Percentiles rank a stretch among this genome's conserved stretches.
Conservation (phyloP, 2,113 vertebrate species). For the Alexandromys fortis region DNA sequence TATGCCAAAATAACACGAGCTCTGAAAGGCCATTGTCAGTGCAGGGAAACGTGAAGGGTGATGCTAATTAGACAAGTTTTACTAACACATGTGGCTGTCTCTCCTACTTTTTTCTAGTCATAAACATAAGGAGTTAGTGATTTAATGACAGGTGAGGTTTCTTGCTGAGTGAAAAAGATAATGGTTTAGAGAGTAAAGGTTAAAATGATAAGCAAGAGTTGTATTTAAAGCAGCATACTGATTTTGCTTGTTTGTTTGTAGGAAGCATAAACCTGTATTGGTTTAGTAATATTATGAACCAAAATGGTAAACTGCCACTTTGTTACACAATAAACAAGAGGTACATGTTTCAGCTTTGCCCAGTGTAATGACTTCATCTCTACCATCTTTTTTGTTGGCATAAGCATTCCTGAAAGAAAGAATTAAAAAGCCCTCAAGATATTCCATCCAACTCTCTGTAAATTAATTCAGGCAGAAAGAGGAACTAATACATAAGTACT, state of each 20-base stretch:
- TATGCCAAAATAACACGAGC: conserved; percentile 23
- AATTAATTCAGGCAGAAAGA: neutral
- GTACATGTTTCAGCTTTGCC: neutral
- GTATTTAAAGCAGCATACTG: neutral
- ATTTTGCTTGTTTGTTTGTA: neutral
- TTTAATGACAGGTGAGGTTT: conserved; percentile 67
- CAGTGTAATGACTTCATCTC: neutral
- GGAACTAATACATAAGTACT: neutral
- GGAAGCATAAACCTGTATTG: neutral
- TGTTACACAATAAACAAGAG: neutral
- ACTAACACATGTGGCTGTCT: conserved; percentile 3
- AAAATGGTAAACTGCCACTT: neutral
- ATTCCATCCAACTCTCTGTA: neutral
- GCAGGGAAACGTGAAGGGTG: conserved; percentile 31
- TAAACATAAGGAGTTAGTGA: conserved; percentile 64
- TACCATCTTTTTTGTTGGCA: neutral
- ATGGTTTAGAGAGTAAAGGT: conserved; percentile 60
- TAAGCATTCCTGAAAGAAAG: neutral
- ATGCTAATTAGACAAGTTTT: conserved; percentile 71
- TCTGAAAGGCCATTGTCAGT: conserved; percentile 38
- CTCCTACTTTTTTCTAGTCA: conserved; percentile 38
- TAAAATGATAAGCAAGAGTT: conserved; percentile 22
- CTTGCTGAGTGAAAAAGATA: conserved; percentile 59
- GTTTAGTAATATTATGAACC: conserved; percentile 1
- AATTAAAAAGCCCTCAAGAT: neutral